Evolutionary conservation across 2,113 vertebrate genomes (phyloP), one percentile per base, ranked within the genome.

Genomic region (Alouatta palliata): DNA sequence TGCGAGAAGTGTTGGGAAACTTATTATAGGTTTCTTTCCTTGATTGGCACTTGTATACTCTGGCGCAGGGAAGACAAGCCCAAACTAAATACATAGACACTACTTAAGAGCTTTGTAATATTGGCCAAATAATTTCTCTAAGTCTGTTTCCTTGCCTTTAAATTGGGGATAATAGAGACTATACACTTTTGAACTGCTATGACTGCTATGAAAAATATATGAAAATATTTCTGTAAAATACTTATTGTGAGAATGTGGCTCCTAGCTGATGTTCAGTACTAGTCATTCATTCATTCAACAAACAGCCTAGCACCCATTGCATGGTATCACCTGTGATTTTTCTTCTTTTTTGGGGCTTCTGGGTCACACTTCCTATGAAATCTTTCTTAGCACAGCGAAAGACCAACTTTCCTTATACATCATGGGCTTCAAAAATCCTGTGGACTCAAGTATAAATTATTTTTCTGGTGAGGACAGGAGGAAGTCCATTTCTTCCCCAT

Each of bases 371-470:
- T 56, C 8, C 5, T 30, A 20, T 77, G 43, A 95, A 84, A 52
- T 85, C 77, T 87, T 79, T 91, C 68, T 96, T 75, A 81, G 66
- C 56, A 79, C 87, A 56, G 49, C 77, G 47, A 79, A 95, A 91
- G 86, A 77, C 13, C 71, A 88, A n/a, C 43, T 75, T 95, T 52
- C 71, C 45, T 70, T 97, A 47, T 40, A 94, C 94, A 71, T 89
- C 68, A 17, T 14, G 76, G 80, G 43, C 30, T 54, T 96, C 87
- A 45, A 43, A 87, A 79, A 70, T 93, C 49, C 20, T 68, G 21
- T 32, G 27, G 88, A 87, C 43, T 66, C 80, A 70, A 52, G 37
- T 88, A 6, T 54, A 43, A 95, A 83, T 90, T 93, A 66, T 91
- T 91, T 91, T 84, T 56, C 84, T 45, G 11, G 3, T 71, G 56